Conservation (phyloP, 2,113 vertebrate genomes). For the Parus major region DNA sequence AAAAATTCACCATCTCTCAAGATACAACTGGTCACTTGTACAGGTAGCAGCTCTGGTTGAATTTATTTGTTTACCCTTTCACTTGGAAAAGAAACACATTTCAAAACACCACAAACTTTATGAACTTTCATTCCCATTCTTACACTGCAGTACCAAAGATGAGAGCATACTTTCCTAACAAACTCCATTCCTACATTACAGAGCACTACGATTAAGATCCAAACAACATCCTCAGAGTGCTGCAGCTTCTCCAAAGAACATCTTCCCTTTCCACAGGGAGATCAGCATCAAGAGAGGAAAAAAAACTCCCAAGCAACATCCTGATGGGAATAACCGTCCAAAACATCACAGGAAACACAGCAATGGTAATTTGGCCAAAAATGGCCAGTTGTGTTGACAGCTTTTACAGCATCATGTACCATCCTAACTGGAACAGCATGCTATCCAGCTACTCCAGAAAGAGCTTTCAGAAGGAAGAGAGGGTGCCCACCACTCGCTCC, state of each 20-base stretch:
- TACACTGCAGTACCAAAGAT: background rate
- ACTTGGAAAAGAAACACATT: background rate
- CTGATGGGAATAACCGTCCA: slow-evolving; percentile 79
- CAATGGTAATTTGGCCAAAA: slow-evolving; percentile 80
- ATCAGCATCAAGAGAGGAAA: background rate
- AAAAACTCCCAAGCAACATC: background rate
- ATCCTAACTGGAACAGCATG: slow-evolving; percentile 85
- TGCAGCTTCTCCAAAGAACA: background rate
- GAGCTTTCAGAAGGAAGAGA: slow-evolving; percentile 83
- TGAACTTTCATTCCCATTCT: background rate
- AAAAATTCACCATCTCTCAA: background rate
- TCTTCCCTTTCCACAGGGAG: background rate
- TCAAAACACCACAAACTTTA: background rate
- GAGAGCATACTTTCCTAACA: background rate
- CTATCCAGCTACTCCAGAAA: slow-evolving; percentile 81
- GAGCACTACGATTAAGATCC: background rate
- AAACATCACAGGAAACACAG: slow-evolving; percentile 82
- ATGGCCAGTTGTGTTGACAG: slow-evolving; percentile 78
- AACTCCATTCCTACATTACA: slow-evolving; percentile 13
- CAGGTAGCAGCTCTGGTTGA: background rate
- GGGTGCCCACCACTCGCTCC: slow-evolving; percentile 82
- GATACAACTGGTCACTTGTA: background rate
- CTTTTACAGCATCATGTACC: slow-evolving; percentile 90
- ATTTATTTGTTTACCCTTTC: background rate
- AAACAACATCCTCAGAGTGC: background rate